Evolutionary conservation across 53 echinoderm and acorn worm genomes (phyloP).

Genomic region (Paelopatides confundens): DNA sequence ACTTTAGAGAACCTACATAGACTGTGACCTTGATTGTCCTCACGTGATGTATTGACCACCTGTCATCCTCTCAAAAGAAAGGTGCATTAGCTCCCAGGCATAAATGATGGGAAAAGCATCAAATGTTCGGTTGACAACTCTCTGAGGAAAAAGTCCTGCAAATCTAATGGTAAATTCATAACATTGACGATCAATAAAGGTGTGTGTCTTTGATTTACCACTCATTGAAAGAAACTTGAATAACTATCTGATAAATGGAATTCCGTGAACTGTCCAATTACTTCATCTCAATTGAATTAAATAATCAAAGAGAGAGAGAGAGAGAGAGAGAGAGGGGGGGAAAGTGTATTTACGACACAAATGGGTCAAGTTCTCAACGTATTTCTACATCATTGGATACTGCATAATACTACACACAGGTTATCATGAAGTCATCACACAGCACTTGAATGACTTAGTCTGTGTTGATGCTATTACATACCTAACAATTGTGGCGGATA

Average conservation of each 20-base stretch:
- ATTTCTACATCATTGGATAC: no score
- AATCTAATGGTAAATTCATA: not conserved
- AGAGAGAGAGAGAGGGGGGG: no score
- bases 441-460: no score
- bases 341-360: no score
- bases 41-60: not conserved
- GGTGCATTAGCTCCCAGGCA: not conserved
- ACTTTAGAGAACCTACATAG: no score
- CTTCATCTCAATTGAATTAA: not conserved
- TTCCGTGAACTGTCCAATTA: not conserved
- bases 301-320: not conserved
- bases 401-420: no score
- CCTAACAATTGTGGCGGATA: no score
- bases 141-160: not conserved
- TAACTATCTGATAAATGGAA: not conserved
- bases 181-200: not conserved
- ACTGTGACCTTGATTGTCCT: no score
- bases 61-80: not conserved
- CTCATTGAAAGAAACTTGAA: not conserved
- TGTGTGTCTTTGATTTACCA: not conserved
- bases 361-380: no score
- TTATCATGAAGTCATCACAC: no score
- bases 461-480: no score
- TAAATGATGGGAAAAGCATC: not conserved
- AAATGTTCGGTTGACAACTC: not conserved